Percentiles rank a stretch among this genome's conserved stretches.
phyloP scores from a whole-genome alignment of 1,140 invertebrate species.

The Trichoplusia ni region DNA sequence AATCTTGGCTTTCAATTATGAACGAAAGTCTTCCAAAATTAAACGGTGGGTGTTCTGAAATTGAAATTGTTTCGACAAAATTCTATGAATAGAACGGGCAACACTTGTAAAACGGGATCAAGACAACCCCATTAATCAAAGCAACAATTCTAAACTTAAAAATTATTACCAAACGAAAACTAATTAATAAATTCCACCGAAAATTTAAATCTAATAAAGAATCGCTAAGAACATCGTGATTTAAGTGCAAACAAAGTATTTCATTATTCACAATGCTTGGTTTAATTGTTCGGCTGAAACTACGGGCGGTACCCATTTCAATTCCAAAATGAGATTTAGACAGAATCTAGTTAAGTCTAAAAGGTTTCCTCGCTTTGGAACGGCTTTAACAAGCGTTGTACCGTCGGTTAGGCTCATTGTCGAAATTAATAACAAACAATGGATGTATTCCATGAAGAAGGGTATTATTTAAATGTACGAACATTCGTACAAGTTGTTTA shows the following conservation, averaged over 20 bases:
- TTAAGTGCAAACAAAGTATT: neutral
- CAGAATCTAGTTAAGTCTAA: neutral
- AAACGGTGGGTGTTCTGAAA: no score
- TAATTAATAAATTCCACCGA: neutral
- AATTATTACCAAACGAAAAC: neutral
- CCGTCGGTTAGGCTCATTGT: neutral
- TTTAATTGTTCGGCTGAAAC: neutral
- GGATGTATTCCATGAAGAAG: no score
- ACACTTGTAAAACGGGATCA: neutral
- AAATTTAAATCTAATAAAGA: neutral
- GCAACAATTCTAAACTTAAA: neutral
- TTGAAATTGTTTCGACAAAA: no score
- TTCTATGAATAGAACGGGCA: neutral
- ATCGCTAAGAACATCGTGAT: neutral
- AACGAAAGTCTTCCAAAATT: no score
- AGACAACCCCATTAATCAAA: neutral
- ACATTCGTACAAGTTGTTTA: neutral
- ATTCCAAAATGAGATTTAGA: conserved; percentile 7
- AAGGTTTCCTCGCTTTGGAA: neutral
- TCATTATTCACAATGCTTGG: neutral
- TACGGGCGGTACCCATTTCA: neutral
- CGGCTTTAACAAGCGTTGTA: neutral
- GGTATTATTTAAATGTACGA: no score
- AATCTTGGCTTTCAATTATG: no score
- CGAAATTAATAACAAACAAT: conserved; percentile 5